Base-by-base conservation (phyloP, 2,113 vertebrate species). In the Passer montanus region DNA sequence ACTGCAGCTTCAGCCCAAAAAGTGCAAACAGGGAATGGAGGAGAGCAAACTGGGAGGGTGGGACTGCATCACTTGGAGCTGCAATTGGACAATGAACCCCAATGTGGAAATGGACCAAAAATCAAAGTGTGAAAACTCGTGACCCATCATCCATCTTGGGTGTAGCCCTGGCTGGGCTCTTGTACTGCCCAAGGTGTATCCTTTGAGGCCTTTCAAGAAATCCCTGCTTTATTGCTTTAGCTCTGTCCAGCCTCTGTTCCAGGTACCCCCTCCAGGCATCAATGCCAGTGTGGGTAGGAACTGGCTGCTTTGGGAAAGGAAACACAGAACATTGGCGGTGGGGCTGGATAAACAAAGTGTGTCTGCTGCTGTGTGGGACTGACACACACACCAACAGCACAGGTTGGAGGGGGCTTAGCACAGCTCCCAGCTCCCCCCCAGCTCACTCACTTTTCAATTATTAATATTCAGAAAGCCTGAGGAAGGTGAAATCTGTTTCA, bases 281-380 rank as follows among this genome's bases (percentile, higher is more conserved):
- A 28, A 3, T 6, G 10, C 8, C 49, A 41, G 28, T 2, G 18
- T 1, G 31, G 6, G 4, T 0, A 11, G 8, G 7, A 76, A 17
- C 11, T 2, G 56, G 7, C n/a, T 43, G 37, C 7, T 10, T 2
- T 31, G 74, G 73, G 33, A 22, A 44, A 16, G 28, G 16, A 55
- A 35, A 31, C 44, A 50, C 30, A 9, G 8, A 63, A 5, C 3
- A 7, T 2, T 35, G 35, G 7, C 30, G 11, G 17, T 1, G 49
- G 46, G 43, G 52, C 41, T 33, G 50, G 68, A 55, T 8, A 49
- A 35, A 46, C 33, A 20, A 8, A 62, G 31, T 0, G 7, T 35
- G 46, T 35, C 66, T 10, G 46, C 46, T 4, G 37, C 67, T 31
- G 46, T 13, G 30, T 37, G 67, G 56, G 39, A 31, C 58, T 1